Base-by-base conservation (phyloP, 2,797 vertebrate species). In the Hydrocynus forskahlii region DNA sequence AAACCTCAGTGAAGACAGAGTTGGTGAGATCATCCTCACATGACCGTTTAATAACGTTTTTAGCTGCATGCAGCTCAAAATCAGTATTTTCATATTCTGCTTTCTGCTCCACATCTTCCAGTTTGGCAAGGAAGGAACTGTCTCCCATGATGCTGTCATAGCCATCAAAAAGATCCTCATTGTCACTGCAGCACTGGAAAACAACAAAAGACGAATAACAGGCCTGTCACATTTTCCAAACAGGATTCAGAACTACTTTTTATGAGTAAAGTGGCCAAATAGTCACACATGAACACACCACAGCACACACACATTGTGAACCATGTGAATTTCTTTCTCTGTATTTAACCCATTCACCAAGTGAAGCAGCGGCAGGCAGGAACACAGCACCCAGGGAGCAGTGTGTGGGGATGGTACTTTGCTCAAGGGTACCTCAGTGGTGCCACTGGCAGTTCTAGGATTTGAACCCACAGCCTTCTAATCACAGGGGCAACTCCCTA, bases 101-200 rank as follows among this genome's bases (percentile, higher is more conserved):
- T 1, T 82, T 82, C 17, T 92, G 87, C 43, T 97, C 96, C 6
- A 89, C 79, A 0, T 91, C 85, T 25, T 97, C 95, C 78, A 96
- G 88, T 66, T 94, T 94, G 0, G 92, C 94, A 8, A 97, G 81
- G 48, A 98, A 81, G 1, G 96, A 97, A 75, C 92, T 84, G 40
- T 95, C 95, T 60, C 91, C 94, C 76, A 87, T 90, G 84, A 97
- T 92, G 87, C 96, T 96, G 87, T 97, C 96, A 55, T 95, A 96
- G 83, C 94, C 95, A 0, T 94, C 96, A 76, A 99, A 99, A 63
- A 99, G 79, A 74, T 99, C 97, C 79, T 98, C 97, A 8, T 92
- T 93, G 0, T 96, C 95, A 1, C 93, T 92, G 87, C 85, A 93
- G 76, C 70, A 91, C 97, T 98, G 89, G 4, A 86, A 55, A 72